Conservation (phyloP, 2,888 invertebrate genomes). For the Philereme vetulata region DNA sequence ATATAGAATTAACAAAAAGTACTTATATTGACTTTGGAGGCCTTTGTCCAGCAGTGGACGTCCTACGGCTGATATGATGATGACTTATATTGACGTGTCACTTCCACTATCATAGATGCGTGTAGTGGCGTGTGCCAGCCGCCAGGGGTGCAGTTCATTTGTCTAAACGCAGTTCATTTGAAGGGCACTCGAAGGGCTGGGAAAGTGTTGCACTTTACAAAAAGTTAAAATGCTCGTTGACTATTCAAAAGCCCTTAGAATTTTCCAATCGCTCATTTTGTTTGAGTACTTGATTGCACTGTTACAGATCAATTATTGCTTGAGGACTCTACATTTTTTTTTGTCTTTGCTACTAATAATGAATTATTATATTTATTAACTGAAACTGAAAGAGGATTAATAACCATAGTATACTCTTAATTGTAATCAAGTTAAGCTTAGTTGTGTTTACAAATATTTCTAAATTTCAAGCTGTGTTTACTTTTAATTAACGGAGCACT, state of each 20-base stretch:
- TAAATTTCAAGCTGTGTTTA: too few species aligned
- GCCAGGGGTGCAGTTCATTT: constrained; percentile 80
- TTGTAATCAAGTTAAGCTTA: too few species aligned
- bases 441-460: too few species aligned
- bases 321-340: constrained; percentile 12
- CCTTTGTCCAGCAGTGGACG: too few species aligned
- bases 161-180: constrained; percentile 79
- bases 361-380: neutral
- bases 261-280: constrained; percentile 62
- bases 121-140: constrained; percentile 69
- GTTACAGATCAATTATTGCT: constrained; percentile 34
- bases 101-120: constrained; percentile 38
- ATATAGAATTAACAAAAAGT: too few species aligned
- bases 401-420: too few species aligned
- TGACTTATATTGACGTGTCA: neutral
- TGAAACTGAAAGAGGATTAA: neutral
- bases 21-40: too few species aligned
- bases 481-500: too few species aligned
- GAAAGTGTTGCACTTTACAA: constrained; percentile 83
- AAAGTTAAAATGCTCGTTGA: constrained; percentile 75
- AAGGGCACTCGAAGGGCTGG: constrained; percentile 73
- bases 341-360: neutral
- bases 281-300: constrained; percentile 53
- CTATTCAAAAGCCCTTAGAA: constrained; percentile 51
- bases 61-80: too few species aligned